A percentile compares a stretch with the other conserved stretches of the same genome.
These are phyloP conservation scores for Lasius fuliginosus DNA, from an alignment of 2,888 invertebrate genomes.

Conservation along the genomic window DNA sequence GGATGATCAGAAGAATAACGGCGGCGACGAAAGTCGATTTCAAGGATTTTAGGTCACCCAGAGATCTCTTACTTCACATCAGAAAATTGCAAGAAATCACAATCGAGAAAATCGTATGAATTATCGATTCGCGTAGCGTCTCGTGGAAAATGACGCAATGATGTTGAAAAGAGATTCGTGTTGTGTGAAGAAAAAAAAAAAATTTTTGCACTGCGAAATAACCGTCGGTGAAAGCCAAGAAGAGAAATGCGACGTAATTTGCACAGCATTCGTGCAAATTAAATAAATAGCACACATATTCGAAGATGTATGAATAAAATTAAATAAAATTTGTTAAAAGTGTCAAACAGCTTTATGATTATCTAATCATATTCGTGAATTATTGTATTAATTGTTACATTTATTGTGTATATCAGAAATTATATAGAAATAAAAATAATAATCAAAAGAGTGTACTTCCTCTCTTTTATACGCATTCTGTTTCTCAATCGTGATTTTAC, in stretches of 20 bases:
- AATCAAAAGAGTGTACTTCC: neutral
- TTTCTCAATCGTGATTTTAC: neutral
- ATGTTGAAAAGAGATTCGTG: neutral
- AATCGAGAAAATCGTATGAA: neutral
- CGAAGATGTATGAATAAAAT: neutral
- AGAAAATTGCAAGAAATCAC: no score
- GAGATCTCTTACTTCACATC: neutral
- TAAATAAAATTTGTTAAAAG: neutral
- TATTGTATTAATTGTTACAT: neutral
- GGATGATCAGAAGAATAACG: slow-evolving; percentile 17
- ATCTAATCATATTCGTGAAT: neutral
- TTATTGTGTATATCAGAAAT: neutral
- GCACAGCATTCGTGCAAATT: neutral
- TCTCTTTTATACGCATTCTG: neutral
- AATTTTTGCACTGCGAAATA: neutral
- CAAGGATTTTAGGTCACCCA: neutral
- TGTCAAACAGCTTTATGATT: neutral
- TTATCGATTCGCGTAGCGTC: neutral
- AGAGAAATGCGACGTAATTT: neutral
- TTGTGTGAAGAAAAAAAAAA: neutral
- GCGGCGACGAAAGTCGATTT: slow-evolving; percentile 12
- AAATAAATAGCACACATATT: neutral
- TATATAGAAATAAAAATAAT: neutral
- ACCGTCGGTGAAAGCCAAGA: no score
- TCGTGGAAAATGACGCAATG: neutral